Conservation (phyloP, 2,797 vertebrate genomes). For the Diglossa cyanea region DNA sequence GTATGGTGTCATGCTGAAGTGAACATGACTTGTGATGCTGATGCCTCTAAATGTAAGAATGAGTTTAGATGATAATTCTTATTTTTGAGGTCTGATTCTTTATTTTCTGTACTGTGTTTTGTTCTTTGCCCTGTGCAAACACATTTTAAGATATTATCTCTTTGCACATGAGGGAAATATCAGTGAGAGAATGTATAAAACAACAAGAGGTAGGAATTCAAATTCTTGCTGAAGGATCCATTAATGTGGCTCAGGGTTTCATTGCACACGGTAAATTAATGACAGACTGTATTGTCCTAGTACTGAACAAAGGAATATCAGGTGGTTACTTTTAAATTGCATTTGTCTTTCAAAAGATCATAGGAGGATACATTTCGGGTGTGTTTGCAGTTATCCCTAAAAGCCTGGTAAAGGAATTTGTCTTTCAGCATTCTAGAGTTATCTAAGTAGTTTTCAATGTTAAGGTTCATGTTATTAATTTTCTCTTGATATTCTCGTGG, state of each 20-base stretch:
- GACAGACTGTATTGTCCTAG: not conserved
- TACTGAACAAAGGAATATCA: not conserved
- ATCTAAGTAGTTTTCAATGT: not conserved
- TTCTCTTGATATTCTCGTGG: not conserved
- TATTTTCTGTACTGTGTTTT: not conserved
- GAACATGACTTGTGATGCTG: not conserved
- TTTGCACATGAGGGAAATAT: rapidly evolving
- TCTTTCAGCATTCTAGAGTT: not conserved
- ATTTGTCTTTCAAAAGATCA: not conserved
- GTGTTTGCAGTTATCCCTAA: not conserved
- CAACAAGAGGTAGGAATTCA: not conserved
- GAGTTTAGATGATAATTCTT: not conserved
- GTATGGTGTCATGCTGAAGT: not conserved
- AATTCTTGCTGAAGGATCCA: not conserved
- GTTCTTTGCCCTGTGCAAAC: not conserved
- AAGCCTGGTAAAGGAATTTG: not conserved
- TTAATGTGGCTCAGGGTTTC: not conserved
- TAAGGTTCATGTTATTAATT: not conserved
- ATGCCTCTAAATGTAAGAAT: not conserved
- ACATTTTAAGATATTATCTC: not conserved
- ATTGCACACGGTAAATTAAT: not conserved
- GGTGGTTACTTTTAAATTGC: not conserved
- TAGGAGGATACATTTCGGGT: not conserved
- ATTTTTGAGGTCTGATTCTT: not conserved
- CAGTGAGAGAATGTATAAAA: not conserved